These are phyloP conservation scores for Gymnogyps californianus DNA, from an alignment of 2,113 vertebrate genomes.

Conservation along the genomic window DNA sequence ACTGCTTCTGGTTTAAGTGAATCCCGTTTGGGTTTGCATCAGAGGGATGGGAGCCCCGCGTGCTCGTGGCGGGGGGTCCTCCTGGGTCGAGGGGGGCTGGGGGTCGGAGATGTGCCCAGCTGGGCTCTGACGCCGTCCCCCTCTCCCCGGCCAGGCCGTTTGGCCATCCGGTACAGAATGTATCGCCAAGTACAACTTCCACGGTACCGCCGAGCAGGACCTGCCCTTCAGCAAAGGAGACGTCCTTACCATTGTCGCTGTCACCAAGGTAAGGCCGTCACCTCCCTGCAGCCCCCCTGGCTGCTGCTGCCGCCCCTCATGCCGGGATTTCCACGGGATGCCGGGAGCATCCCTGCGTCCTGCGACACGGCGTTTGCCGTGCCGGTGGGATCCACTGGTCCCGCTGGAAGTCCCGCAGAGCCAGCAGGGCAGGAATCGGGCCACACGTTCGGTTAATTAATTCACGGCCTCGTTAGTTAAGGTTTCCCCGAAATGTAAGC, in stretches of 20 bases:
- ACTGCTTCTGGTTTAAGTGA: neutral
- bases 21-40: rapidly evolving
- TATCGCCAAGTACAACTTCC: slow-evolving; percentile 95
- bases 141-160: slow-evolving; percentile 48
- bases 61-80: rapidly evolving
- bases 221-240: slow-evolving; percentile 96
- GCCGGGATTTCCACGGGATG: rapidly evolving
- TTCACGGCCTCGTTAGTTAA: slow-evolving; percentile 27
- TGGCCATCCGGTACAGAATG: slow-evolving; percentile 96
- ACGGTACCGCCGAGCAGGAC: slow-evolving; percentile 90
- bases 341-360: rapidly evolving
- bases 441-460: neutral
- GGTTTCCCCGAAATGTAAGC: neutral
- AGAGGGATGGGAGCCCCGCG: rapidly evolving
- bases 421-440: neutral
- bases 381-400: neutral
- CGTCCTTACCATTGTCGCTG: slow-evolving; percentile 88
- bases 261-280: slow-evolving; percentile 84
- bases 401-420: neutral
- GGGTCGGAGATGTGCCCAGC: rapidly evolving
- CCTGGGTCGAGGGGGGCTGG: rapidly evolving
- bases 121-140: rapidly evolving
- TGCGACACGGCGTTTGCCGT: rapidly evolving
- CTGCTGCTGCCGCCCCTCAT: rapidly evolving
- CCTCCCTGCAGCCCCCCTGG: rapidly evolving